Conservation (phyloP, 2,888 invertebrate species). For the Corbicula japonica region DNA sequence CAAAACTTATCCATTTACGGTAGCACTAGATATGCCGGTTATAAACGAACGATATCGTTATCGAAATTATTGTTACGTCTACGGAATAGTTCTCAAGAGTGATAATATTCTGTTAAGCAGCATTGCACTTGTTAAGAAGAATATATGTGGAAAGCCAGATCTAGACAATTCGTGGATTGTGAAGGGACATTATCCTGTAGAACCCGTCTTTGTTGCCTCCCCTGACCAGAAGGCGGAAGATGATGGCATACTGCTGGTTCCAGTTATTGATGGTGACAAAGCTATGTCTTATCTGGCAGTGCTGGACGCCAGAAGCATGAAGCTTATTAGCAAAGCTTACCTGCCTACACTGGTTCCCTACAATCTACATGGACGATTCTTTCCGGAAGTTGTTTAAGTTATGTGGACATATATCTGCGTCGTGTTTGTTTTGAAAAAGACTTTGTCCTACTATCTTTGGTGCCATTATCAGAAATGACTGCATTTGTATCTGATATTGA, state of each 20-base stretch:
- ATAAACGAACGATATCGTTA: constrained; percentile 81
- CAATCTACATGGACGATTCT: constrained; percentile 83
- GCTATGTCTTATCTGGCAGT: constrained; percentile 77
- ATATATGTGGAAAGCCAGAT: constrained; percentile 72
- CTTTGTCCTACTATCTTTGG: no score
- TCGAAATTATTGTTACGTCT: constrained; percentile 80
- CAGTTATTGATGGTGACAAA: constrained; percentile 78
- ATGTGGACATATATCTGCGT: no score
- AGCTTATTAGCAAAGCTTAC: constrained; percentile 71
- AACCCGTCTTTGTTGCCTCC: constrained; percentile 81
- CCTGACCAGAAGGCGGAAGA: constrained; percentile 78
- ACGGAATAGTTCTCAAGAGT: constrained; percentile 80
- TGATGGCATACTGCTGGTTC: constrained; percentile 81
- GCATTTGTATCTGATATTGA: no score
- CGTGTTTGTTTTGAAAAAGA: no score
- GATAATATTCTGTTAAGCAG: constrained; percentile 74
- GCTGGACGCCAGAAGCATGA: constrained; percentile 79
- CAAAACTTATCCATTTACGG: constrained; percentile 63
- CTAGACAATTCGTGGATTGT: constrained; percentile 72
- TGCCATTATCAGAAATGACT: no score
- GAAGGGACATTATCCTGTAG: constrained; percentile 77
- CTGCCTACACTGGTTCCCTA: constrained; percentile 82
- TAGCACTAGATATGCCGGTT: constrained; percentile 80
- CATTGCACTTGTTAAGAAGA: constrained; percentile 82
- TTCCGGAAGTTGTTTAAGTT: constrained; percentile 67